A percentile compares a stretch with the other conserved stretches of the same genome.
Conservation (phyloP, 2,113 vertebrate species). For the Trachemys scripta region DNA sequence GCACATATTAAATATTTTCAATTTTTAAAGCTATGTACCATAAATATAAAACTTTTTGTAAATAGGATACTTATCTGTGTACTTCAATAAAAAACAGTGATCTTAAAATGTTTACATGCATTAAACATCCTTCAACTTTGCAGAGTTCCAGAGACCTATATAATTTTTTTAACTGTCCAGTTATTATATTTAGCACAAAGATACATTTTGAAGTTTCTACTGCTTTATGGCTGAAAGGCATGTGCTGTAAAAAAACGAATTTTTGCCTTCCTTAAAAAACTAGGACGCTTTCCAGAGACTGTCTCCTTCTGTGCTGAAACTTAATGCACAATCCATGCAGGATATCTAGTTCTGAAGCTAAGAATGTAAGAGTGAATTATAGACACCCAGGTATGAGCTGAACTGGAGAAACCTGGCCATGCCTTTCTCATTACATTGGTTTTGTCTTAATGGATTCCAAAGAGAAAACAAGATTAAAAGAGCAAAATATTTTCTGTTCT, state of each 20-base stretch:
- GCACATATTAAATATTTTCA: background rate
- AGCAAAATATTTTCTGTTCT: background rate
- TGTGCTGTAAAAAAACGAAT: too few species aligned
- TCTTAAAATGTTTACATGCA: background rate
- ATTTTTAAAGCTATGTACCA: constrained; percentile 27
- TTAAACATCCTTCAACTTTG: background rate
- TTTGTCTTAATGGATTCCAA: background rate
- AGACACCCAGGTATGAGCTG: background rate
- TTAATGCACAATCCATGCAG: rapidly evolving
- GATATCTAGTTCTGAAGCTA: background rate
- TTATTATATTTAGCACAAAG: background rate
- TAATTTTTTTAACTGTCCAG: background rate
- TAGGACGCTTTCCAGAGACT: background rate
- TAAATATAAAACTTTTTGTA: constrained; percentile 23
- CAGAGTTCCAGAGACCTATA: background rate
- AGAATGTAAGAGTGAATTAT: rapidly evolving
- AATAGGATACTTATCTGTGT: background rate
- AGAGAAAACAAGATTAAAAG: background rate
- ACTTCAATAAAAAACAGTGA: constrained; percentile 1
- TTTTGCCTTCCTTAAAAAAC: background rate
- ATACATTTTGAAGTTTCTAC: background rate
- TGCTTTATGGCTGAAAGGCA: background rate
- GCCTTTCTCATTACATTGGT: background rate
- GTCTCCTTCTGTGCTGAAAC: rapidly evolving
- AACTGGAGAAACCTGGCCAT: background rate